These are phyloP conservation scores for Terebella lapidaria DNA, from an alignment of 2,888 invertebrate species.

Conservation along the genomic window DNA sequence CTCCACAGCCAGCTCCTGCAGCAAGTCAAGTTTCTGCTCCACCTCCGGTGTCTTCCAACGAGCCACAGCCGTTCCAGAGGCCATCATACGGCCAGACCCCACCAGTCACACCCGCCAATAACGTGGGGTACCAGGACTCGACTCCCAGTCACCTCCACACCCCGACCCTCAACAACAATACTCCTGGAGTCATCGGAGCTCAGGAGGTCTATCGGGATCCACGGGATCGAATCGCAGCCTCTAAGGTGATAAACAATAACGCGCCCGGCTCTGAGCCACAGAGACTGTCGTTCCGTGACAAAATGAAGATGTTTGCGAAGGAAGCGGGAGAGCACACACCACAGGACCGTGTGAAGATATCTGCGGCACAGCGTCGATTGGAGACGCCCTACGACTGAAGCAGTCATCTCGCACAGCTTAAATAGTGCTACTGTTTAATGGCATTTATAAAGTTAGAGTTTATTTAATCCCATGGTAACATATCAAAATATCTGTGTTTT, in stretches of 20 bases:
- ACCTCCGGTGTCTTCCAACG: background rate
- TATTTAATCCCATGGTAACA: no score
- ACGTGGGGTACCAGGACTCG: background rate
- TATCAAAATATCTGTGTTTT: no score
- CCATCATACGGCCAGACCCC: background rate
- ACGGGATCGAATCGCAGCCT: constrained; percentile 77
- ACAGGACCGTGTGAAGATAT: constrained; percentile 91
- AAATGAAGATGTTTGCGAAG: constrained; percentile 99
- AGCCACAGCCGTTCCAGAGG: background rate
- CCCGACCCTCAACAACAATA: constrained; percentile 49
- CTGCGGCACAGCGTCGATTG: constrained; percentile 68
- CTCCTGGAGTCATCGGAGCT: constrained; percentile 70
- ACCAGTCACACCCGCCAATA: background rate
- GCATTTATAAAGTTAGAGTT: no score
- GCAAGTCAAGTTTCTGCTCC: background rate
- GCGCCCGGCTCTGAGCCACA: background rate
- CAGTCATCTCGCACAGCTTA: no score
- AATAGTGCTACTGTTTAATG: no score
- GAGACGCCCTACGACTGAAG: constrained; percentile 3
- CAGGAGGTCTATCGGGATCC: constrained; percentile 98
- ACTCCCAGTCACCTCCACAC: background rate
- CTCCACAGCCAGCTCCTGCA: background rate
- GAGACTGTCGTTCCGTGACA: constrained; percentile 93
- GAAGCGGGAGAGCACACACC: constrained; percentile 86
- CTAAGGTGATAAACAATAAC: constrained; percentile 50